Evolutionary conservation across 64 coral and sea anemone genomes (phyloP).

Genomic region (Cladopsammia gracilis): DNA sequence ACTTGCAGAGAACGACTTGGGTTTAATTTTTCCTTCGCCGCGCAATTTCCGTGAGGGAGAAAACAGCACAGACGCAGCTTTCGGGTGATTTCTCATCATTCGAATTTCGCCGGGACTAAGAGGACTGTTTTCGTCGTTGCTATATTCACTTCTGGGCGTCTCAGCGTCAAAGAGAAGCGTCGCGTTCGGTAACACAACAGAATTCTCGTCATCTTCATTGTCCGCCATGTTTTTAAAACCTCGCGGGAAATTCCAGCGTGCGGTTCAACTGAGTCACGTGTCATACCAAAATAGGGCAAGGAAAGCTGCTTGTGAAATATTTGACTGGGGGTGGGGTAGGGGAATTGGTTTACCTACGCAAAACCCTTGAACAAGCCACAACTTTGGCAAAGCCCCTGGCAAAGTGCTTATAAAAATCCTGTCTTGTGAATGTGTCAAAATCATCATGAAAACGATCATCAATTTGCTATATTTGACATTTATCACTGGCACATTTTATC

Average conservation of each 20-base stretch:
- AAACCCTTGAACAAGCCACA: no score
- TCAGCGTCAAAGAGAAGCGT: not conserved
- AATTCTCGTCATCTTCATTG: conserved; percentile 12
- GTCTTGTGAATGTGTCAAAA: no score
- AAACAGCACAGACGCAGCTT: conserved; percentile 61
- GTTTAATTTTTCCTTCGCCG: conserved; percentile 67
- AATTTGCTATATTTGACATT: no score
- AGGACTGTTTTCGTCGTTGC: conserved; percentile 81
- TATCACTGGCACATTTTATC: no score
- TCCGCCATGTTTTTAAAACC: conserved; percentile 83
- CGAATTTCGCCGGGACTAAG: conserved; percentile 82
- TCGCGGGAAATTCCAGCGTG: conserved; percentile 72
- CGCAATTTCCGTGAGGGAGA: conserved; percentile 70
- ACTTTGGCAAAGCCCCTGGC: no score
- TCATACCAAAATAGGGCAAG: not conserved
- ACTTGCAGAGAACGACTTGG: conserved; percentile 53
- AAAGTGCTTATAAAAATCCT: no score
- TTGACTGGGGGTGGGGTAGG: no score
- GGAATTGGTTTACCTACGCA: no score
- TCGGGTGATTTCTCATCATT: conserved; percentile 90
- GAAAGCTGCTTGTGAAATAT: not conserved
- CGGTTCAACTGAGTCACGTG: conserved; percentile 45
- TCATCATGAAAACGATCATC: no score
- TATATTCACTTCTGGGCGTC: conserved; percentile 1
- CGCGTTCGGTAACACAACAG: conserved; percentile 7